Base-by-base conservation (phyloP, 2,888 invertebrate genomes). In the Cryptocephalus moraei region DNA sequence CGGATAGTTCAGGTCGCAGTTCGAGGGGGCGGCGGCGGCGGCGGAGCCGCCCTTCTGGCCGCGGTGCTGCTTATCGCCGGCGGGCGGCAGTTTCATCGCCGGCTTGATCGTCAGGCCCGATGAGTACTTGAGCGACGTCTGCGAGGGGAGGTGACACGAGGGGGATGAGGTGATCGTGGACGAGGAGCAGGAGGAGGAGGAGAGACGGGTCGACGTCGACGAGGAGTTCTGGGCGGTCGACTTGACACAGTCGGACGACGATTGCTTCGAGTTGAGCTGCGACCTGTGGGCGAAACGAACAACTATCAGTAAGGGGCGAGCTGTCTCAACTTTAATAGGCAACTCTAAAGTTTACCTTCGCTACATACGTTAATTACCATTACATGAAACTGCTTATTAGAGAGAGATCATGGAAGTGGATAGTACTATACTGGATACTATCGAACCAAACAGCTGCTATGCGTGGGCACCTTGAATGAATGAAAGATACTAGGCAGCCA, bases 31-130 rank as follows among this genome's bases (percentile, higher is more conserved):
- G 47, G 12, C 50, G n/a, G n/a, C 48, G 12, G 36, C 44, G 9
- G 47, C 45, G 32, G 48, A 43, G 32, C 39, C 41, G 12, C 46
- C 34, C 22, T 32, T 43, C 49, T 45, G 10, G 45, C 14, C 22
- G n/a, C 43, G 34, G 12, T 48, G 50, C 22, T 22, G 22, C 13
- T 51, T 46, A 4, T 49, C 46, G 8, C 36, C 36, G 3, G 36
- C 2, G 4, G 43, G 33, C 13, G 61, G 60, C 49, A 59, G 52
- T 51, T 63, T 63, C 56, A 60, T 59, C 48, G 60, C 61, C 32
- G 67, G 65, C 46, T 68, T 68, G 47, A 70, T 66, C 14, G 65
- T 64, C 52, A 69, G 55, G 44, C 62, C 58, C 13, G 62, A 58
- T 39, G 72, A 59, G 36, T 53, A 53, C 48, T 56, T 56, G 42